phyloP scores from a whole-genome alignment of 2,113 vertebrate species.

The Amphilophus citrinellus region DNA sequence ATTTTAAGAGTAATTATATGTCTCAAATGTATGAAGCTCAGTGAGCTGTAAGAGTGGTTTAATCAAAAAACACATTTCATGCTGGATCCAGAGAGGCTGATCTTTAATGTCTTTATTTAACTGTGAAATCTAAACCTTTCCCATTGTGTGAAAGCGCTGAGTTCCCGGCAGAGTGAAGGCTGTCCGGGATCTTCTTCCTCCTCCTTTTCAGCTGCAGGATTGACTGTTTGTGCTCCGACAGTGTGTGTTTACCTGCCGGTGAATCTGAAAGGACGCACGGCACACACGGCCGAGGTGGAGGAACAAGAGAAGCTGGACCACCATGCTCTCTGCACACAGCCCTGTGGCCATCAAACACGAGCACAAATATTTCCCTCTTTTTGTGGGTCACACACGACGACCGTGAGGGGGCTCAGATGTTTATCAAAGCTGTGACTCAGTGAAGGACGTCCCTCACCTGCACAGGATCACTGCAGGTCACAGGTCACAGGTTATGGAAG shows the following conservation, averaged over 20 bases:
- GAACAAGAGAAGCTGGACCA: constrained; percentile 63
- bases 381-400: neutral
- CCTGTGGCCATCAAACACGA: constrained; percentile 25
- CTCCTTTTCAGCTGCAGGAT: neutral
- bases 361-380: constrained; percentile 7
- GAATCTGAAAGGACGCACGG: constrained; percentile 72
- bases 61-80: too few species aligned
- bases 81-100: neutral
- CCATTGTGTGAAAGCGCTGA: neutral
- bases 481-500: neutral
- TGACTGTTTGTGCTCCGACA: constrained; percentile 58
- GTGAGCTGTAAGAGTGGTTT: neutral
- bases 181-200: neutral
- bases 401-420: neutral
- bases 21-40: neutral
- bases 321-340: constrained; percentile 49
- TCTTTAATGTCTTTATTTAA: neutral
- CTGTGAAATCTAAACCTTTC: neutral
- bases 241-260: constrained; percentile 81
- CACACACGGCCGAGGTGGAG: neutral
- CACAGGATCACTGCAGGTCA: neutral
- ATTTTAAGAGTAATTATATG: neutral
- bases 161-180: neutral
- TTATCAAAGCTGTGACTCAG: neutral
- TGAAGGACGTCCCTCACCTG: neutral